Evolutionary conservation across 2,797 vertebrate species (phyloP), one percentile per base, ranked within the genome.

Genomic region (Miichthys miiuy): DNA sequence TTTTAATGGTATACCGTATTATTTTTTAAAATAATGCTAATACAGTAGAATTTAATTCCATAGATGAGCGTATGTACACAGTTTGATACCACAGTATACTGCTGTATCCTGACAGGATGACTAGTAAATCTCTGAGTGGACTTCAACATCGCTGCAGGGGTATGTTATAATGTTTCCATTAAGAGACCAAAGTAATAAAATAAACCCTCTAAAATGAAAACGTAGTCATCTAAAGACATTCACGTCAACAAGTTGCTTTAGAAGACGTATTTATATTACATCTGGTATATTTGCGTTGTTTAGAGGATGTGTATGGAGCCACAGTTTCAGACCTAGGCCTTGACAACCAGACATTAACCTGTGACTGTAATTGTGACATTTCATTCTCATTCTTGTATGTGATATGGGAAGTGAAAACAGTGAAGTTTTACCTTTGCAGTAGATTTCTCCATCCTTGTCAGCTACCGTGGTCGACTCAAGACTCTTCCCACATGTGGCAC

Each of bases 381-480:
- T n/a, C n/a, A n/a, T n/a, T n/a, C 16, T 50, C 5, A 47, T 51
- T 58, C 10, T 38, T 34, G 20, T 13, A 14, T 23, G 21, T 3
- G 18, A 68, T 13, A 14, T 25, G 21, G 3, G 18, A 68, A 13
- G 23, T 41, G 68, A 30, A 54, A 21, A 8, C n/a, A 1, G 2
- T 51, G 13, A 6, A 6, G 13, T 64, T 83, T 52, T 89, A 97
- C 93, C 96, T 93, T 91, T 94, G 89, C 93, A 94, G 84, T 92
- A 98, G 86, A 98, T 97, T 84, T 98, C 96, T 23, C 97, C 97
- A 0, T 98, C 97, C 87, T 97, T 97, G 68, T 93, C 93, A n/a
- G 90, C 95, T 87, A 97, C 88, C 67, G 97, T 99, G 78, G 97
- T 99, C 3, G 98, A 99, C 93, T 99, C 97, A 11, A 99, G 95